phyloP scores from a whole-genome alignment of 30 jellyfish, hydroid and myxozoan genomes.

The Aurelia coerulea region DNA sequence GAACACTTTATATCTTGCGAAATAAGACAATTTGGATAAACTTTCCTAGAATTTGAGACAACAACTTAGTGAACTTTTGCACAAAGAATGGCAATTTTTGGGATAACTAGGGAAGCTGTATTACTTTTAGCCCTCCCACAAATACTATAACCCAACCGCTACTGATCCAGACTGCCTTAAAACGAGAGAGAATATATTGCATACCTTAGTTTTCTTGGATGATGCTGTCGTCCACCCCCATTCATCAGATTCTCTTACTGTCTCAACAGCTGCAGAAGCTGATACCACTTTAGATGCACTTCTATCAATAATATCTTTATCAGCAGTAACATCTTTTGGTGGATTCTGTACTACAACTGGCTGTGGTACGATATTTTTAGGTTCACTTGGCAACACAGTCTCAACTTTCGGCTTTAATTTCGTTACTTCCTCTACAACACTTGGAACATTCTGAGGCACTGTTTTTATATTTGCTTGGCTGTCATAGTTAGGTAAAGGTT shows the following conservation, averaged over 20 bases:
- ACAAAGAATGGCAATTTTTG: too few relatives aligned
- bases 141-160: too few relatives aligned
- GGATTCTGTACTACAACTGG: background rate
- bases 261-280: too few relatives aligned
- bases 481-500: conserved; percentile 61
- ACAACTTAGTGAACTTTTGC: too few relatives aligned
- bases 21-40: too few relatives aligned
- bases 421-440: conserved; percentile 37
- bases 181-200: too few relatives aligned
- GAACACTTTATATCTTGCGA: too few relatives aligned
- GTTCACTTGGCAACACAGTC: background rate
- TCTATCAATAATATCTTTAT: background rate
- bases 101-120: too few relatives aligned
- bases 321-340: conserved; percentile 25
- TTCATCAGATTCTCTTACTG: conserved; percentile 59
- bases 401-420: conserved; percentile 4
- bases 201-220: conserved; percentile 80
- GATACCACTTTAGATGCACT: background rate
- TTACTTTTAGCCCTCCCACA: too few relatives aligned
- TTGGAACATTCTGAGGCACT: conserved; percentile 10
- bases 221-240: conserved; percentile 98
- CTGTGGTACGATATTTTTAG: background rate
- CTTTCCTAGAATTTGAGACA: too few relatives aligned
- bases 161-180: too few relatives aligned
- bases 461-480: background rate